These are phyloP conservation scores for Ruditapes philippinarum DNA, from an alignment of 1,140 invertebrate species.

Conservation along the genomic window DNA sequence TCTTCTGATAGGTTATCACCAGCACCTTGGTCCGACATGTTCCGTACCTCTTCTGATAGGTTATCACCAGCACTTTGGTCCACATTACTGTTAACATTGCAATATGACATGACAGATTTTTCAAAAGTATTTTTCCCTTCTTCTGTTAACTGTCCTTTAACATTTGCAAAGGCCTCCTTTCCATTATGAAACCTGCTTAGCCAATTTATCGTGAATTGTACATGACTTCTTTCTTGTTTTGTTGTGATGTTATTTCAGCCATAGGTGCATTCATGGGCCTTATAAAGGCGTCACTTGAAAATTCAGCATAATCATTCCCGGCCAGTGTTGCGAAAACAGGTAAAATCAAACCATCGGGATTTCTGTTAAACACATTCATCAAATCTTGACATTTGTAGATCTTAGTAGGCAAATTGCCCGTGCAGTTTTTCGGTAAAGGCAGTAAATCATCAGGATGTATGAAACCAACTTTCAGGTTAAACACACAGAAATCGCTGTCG, in stretches of 20 bases:
- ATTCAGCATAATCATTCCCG: constrained; percentile 94
- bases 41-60: no score
- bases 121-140: no score
- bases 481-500: constrained; percentile 97
- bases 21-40: no score
- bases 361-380: constrained; percentile 84
- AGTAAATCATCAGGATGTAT: constrained; percentile 89
- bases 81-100: constrained; percentile 90
- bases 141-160: constrained; percentile 89
- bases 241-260: no score
- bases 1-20: constrained; percentile 64
- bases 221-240: background rate
- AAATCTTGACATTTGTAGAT: constrained; percentile 91
- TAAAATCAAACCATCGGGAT: constrained; percentile 87
- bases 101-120: constrained; percentile 86
- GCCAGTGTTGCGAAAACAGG: constrained; percentile 93
- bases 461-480: constrained; percentile 91
- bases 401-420: constrained; percentile 89
- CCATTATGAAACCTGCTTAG: constrained; percentile 89
- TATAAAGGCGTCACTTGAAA: constrained; percentile 90
- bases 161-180: constrained; percentile 88
- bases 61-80: constrained; percentile 85
- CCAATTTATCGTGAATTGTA: constrained; percentile 85
- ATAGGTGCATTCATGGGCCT: no score
- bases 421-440: background rate